Evolutionary conservation across 1,140 invertebrate genomes (phyloP), one percentile per base, ranked within the genome.

Genomic region (Heliconius nattereri): DNA sequence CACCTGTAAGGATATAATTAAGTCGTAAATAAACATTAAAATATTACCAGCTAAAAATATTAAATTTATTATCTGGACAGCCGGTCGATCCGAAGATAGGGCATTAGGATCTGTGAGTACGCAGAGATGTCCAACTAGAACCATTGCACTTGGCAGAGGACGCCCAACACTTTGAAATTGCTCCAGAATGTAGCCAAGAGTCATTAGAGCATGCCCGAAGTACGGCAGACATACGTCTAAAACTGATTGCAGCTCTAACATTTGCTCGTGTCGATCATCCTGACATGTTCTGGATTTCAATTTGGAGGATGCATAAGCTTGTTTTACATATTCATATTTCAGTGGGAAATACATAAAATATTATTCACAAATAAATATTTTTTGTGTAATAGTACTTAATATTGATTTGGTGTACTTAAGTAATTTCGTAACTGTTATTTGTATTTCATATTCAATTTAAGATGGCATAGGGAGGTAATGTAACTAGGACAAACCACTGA

Each of bases 151-250:
- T 1, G 91, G 85, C 1, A 92, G 9, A 6, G 90, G 89, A 2
- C 89, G 86, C 3, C 81, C 72, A 3, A 90, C 71, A 73, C 13
- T 78, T 72, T 88, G 84, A 49, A 92, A 83, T 52, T 94, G 89
- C 75, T 94, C 90, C 26, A 92, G 72, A 20, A 89, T 49, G 78
- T 92, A 94, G 66, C 92, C 92, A 16, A 91, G 7, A 19, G 88
- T 89, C 91, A 94, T 94, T 49, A 94, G 32, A 8, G 76, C 82
- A 52, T 94, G 90, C 32, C 92, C 92, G 13, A 92, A 71, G 71
- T 89, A 89, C 54, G 92, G 90, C 49, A 92, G 78, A 78, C 89
- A 92, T 49, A 81, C 60, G 29, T 85, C 80, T 49, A 91, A 3
- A 60, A 85, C 35, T 8, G 71, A 75, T n/a, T 83, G 54, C 20